Evolutionary conservation across 2,888 invertebrate species (phyloP), one percentile per base, ranked within the genome.

Genomic region (Subacronicta megacephala): DNA sequence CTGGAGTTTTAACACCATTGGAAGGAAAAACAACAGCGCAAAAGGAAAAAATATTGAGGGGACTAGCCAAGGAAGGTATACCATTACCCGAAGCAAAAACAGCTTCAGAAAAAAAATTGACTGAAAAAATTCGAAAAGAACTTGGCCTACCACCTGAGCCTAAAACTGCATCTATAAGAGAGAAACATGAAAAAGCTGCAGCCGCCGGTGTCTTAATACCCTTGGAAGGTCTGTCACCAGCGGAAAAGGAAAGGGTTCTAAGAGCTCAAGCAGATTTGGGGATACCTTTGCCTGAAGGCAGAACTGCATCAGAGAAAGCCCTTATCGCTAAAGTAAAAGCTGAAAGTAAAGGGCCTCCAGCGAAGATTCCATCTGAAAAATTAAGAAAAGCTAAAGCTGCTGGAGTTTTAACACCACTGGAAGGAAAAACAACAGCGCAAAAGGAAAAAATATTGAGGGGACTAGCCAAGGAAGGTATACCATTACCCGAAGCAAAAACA

Each of bases 371-470:
- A 16, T 67, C 77, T 0, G 72, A 72, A 50, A 80, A 75, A n/a
- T n/a, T n/a, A n/a, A 54, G 43, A 7, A 72, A 71, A 64, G 76
- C 79, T 0, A 80, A 77, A 70, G 77, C 77, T 6, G 78, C 75
- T 7, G 83, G 82, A 1, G 17, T 78, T 0, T 3, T 83, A 0
- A 78, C 78, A 12, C 77, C 82, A 17, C 52, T 80, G 15, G 57
- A 71, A 61, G 80, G 78, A 9, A 80, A 84, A 60, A 51, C 76
- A 0, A 59, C 66, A 7, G 51, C 54, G 29, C 62, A 81, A 52
- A 77, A 78, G 63, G 81, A 81, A 64, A 78, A 78, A 54, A 79
- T 81, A 29, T 15, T 66, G 62, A 67, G 41, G 58, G 75, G 62
- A 1, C 65, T 77, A 56, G 68, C 75, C n/a, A 65, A 67, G 18